Evolutionary conservation across 2,797 vertebrate species (phyloP), one percentile per base, ranked within the genome.

Genomic region (Cephalopachus bancanus): DNA sequence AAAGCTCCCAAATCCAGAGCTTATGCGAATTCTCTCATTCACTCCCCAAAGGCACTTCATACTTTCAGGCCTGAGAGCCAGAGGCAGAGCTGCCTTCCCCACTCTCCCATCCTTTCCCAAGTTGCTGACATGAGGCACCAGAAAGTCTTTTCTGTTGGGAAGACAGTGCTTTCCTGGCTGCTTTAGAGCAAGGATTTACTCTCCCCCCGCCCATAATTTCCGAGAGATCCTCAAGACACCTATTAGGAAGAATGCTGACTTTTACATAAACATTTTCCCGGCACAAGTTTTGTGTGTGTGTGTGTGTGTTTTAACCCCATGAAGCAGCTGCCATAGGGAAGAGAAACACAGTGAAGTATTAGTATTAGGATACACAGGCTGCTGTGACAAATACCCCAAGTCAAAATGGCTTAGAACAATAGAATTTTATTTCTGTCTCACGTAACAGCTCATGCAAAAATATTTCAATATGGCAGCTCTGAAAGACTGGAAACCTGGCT

Each of bases 21-120:
- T 98, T 97, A 97, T 55, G n/a, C 93, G 97, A 97, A 98, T 95
- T 97, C 92, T 96, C 93, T 93, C 84, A 91, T 95, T 97, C 71
- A 94, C 71, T 80, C 85, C 89, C 79, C 78, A 87, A 96, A 94
- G 80, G 93, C 94, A 97, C 83, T 96, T 93, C 93, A 60, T n/a
- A 89, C 57, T 33, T 74, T 80, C 80, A 60, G 60, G 62, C 55
- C 53, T 59, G 53, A 89, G 90, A 94, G 55, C 51, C 83, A 67
- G 59, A 15, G 8, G 14, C 8, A 51, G 81, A 59, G 49, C 37
- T 53, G 83, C 65, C 87, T 91, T 95, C 71, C 62, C 80, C 33
- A 62, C 62, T 86, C 92, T 64, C 67, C 28, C 14, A 15, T 0
- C 0, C 85, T 91, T 84, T 80, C 89, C 83, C 78, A 62, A 83